phyloP scores from a whole-genome alignment of 2,113 vertebrate genomes.

The Mesoclemmys tuberculata region DNA sequence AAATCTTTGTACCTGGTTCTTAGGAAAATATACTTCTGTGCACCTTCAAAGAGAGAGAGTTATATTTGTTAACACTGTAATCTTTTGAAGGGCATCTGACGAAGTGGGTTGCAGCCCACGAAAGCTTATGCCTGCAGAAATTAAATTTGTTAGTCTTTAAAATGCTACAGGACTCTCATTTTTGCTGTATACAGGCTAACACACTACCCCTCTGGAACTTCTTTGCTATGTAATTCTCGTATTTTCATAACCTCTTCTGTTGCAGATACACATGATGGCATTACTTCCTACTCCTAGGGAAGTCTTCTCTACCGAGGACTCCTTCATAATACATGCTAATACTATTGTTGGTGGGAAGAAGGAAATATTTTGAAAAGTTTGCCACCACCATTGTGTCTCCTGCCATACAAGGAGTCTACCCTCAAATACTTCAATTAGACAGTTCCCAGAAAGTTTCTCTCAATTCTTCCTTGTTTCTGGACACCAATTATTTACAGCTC shows the following conservation, averaged over 20 bases:
- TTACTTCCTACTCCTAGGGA: not conserved
- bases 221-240: not conserved
- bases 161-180: too few species aligned
- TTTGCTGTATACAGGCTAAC: too few species aligned
- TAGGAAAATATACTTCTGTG: not conserved
- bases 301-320: not conserved
- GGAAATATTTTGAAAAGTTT: not conserved
- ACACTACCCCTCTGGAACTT: too few species aligned
- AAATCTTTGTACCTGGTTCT: not conserved
- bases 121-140: too few species aligned
- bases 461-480: not conserved
- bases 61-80: not conserved
- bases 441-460: not conserved
- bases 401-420: not conserved
- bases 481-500: not conserved
- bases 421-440: not conserved
- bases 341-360: not conserved
- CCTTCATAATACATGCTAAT: not conserved
- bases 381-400: not conserved
- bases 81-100: not conserved
- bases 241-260: slow-evolving; percentile 40
- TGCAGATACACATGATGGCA: not conserved
- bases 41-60: not conserved
- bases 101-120: too few species aligned
- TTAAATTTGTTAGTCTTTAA: too few species aligned